Base-by-base conservation (phyloP, 2,888 invertebrate genomes). In the Sphinx pinastri region DNA sequence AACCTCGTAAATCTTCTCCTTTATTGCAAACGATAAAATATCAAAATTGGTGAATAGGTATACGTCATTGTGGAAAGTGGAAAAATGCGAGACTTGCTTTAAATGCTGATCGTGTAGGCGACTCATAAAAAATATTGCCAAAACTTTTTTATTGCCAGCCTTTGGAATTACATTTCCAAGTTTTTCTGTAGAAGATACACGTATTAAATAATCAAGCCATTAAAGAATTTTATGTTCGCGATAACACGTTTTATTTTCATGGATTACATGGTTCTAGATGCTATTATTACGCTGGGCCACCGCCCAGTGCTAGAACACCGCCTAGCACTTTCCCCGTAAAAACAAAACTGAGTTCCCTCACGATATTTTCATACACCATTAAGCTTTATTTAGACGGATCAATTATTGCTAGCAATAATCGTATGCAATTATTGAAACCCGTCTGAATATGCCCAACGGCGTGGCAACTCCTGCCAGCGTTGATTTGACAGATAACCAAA, bases 1-100 rank as follows among this genome's bases (percentile, higher is more conserved):
- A 63, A 49, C 63, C 63, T 49, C 47, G 8, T 63, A 63, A 63
- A 63, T 63, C 63, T 49, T 19, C 47, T 19, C 19, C 14, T 63
- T 63, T 63, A 63, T 63, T 63, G 63, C 63, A 47, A 63, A 49
- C 63, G 47, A 63, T 63, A 63, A 63, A 63, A 49, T 63, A 49
- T 49, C 49, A 49, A 47, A 63, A 63, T 63, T 63, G 47, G 16
- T 63, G 63, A 25, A 63, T 63, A 63, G 49, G 63, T 63, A 47
- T 49, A 63, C 19, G 63, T 49, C 49, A 63, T 63, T 63, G 63
- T 49, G 63, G 63, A 49, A n/a, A 63, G 49, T 11, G 47, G 47
- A 47, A 63, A 63, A 19, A 63, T 49, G 49, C 16, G 47, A 19
- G 63, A 63, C 16, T 49, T 63, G 63, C 49, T 63, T 63, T 63